Evolutionary conservation across 2,888 invertebrate genomes (phyloP), one percentile per base, ranked within the genome.

Genomic region (Crematogaster levior): DNA sequence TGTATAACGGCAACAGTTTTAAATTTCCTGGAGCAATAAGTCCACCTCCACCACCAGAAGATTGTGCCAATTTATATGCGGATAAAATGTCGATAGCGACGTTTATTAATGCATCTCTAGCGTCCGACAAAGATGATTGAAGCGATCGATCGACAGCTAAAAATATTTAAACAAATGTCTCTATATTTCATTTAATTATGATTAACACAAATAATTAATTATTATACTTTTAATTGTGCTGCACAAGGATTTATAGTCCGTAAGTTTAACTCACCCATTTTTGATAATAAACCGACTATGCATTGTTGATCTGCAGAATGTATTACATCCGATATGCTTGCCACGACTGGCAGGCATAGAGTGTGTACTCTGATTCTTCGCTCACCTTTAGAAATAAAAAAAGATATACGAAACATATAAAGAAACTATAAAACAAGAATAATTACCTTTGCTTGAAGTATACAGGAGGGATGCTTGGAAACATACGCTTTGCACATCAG

Each of bases 391-490:
- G 27, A 51, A 81, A 72, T 37, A 37, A 21, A 37, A n/a, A 3
- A 1, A 46, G 15, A 58, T 79, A 56, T 74, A 56, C 37, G 12
- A 68, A 51, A 56, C 34, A 21, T 6, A 18, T 12, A n/a, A 24
- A 34, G 18, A 56, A 37, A 51, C 3, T 46, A 3, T 63, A 9
- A 56, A 51, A 43, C 27, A 68, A 40, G 6, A 51, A 46, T n/a
- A 70, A 66, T 58, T 92, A 95, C 97, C 98, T 96, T 98, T 98
- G 93, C 98, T 98, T 24, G 98, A 99, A 1, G 99, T 99, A 93
- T 99, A 99, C 0, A 99, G 96, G 74, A 99, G 95, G 0, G 99
- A 99, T 0, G 99, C 99, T 95, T 99, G 99, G 96, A 99, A 99
- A 95, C 98, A 99, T 72, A 98, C 98, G 53, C 96, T 97, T 93